Percentiles rank a stretch among this genome's conserved stretches.
Evolutionary conservation across 2,797 vertebrate species (phyloP).

Genomic region (Oceanodroma leucorhoa): DNA sequence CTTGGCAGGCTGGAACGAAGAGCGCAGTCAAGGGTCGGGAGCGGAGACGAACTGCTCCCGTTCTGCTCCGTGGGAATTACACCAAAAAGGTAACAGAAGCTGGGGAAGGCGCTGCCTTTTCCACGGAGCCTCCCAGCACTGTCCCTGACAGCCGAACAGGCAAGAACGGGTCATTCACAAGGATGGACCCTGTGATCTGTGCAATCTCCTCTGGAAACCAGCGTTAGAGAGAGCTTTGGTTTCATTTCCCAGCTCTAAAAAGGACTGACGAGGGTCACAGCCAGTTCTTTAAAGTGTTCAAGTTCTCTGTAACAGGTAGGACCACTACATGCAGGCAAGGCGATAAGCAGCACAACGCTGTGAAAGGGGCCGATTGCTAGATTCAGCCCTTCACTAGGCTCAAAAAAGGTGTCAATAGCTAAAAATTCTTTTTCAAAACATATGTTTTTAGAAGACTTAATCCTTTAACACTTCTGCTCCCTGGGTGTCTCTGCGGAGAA

Average conservation of each 20-base stretch:
- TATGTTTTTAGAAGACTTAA: rapidly evolving
- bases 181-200: background rate
- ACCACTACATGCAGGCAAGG: background rate
- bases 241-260: background rate
- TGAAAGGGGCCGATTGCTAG: background rate
- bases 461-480: background rate
- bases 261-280: background rate
- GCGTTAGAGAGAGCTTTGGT: background rate
- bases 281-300: background rate
- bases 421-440: background rate
- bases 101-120: background rate
- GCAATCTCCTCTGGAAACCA: background rate
- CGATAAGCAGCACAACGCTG: rapidly evolving
- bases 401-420: background rate
- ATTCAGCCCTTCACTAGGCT: background rate
- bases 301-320: background rate
- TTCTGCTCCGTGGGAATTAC: constrained; percentile 18
- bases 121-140: background rate
- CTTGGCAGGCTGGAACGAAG: constrained; percentile 35
- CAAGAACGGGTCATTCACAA: background rate
- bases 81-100: constrained; percentile 18
- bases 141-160: rapidly evolving
- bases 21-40: background rate
- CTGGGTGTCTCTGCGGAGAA: rapidly evolving
- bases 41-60: background rate